Evolutionary conservation across 2,888 invertebrate genomes (phyloP), one percentile per base, ranked within the genome.

Genomic region (Rosalia funebris): DNA sequence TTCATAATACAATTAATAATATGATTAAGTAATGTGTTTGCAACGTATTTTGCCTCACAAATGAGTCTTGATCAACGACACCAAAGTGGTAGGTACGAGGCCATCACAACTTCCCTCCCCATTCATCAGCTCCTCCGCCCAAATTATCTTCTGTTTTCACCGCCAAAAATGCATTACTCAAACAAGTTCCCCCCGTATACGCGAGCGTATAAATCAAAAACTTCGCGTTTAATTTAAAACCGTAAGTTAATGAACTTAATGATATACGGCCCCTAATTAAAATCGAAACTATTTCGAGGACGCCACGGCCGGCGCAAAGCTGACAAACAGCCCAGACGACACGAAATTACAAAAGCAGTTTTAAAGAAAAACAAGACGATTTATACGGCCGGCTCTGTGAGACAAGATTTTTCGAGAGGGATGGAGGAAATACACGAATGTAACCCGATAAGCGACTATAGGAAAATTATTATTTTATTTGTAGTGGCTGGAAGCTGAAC

Each of bases 221-320:
- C 48, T 44, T 36, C 50, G 48, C 25, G 42, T 55, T 60, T 60
- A 60, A 60, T 55, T 60, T 60, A 55, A 60, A 60, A 60, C 58
- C 55, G 5, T 55, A 50, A 60, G 57, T 58, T 65, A 65, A 65
- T 60, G 61, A 62, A 65, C 52, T 46, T 52, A 60, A 62, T 62
- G 62, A 65, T 62, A 60, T 62, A 65, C 57, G 19, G 58, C 47
- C 44, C 46, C 62, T 65, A 62, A 65, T 65, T 65, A 65, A 65
- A 65, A 62, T 58, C 50, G 57, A 58, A 61, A 61, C 64, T 64
- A 64, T 59, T 59, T 57, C 55, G 39, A 46, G 58, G 60, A 57
- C 47, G 53, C 44, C 32, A 53, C 57, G 53, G 44, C 53, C 37
- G 19, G 56, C 53, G 52, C 50, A 56, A 42, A 48, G 39, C 53